Evolutionary conservation across 30 jellyfish, hydroid and myxozoan genomes (phyloP).

Genomic region (Aurelia aurita): DNA sequence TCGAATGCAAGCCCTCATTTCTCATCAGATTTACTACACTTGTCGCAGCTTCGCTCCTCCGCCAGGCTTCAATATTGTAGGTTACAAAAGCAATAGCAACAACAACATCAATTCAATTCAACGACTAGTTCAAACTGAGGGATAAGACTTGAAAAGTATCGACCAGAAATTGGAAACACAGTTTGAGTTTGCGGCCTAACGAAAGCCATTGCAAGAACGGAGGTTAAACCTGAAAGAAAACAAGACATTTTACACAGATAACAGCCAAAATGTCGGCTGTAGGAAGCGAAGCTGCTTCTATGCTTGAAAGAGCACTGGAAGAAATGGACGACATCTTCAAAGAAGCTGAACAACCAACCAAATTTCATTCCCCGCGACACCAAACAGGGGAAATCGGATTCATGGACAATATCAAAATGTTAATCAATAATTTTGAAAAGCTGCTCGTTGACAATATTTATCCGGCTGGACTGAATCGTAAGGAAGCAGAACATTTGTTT

Average conservation of each 20-base stretch:
- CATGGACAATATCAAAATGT: slow-evolving; percentile 36
- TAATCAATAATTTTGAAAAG: slow-evolving; percentile 75
- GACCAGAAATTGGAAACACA: no score
- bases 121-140: no score
- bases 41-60: no score
- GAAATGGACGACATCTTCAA: slow-evolving; percentile 97
- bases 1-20: no score
- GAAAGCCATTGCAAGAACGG: background rate
- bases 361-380: slow-evolving; percentile 36
- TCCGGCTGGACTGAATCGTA: slow-evolving; percentile 55
- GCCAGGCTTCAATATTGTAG: no score
- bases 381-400: slow-evolving; percentile 14
- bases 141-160: no score
- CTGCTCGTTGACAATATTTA: slow-evolving; percentile 66
- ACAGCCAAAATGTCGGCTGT: slow-evolving; percentile 90
- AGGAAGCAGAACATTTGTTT: slow-evolving; percentile 56
- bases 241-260: background rate
- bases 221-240: background rate
- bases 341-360: slow-evolving; percentile 74
- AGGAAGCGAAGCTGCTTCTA: slow-evolving; percentile 97
- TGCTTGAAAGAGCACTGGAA: slow-evolving; percentile 97
- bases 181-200: no score
- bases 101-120: no score
- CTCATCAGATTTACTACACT: no score
- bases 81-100: no score